Evolutionary conservation across 2,888 invertebrate species (phyloP).

Genomic region (Lycophotia porphyrea): DNA sequence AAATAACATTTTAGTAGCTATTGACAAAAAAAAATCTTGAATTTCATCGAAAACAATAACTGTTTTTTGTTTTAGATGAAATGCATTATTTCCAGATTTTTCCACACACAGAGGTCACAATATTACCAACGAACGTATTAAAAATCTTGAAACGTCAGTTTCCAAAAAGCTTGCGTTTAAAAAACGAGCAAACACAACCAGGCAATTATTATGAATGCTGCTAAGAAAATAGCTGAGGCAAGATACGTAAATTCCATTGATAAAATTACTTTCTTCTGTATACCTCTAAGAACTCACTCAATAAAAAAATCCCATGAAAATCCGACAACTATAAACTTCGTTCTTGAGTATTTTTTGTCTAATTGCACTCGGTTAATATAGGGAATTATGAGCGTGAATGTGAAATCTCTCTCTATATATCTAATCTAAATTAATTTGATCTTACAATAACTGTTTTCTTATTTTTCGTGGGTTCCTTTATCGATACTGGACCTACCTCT

Average conservation of each 20-base stretch:
- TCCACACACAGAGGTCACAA: background rate
- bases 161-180: background rate
- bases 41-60: too few species aligned
- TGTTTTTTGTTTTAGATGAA: too few species aligned
- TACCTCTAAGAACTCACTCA: background rate
- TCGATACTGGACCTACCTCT: too few species aligned
- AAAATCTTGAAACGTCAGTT: background rate
- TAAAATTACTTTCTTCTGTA: background rate
- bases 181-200: background rate
- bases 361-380: background rate
- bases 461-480: too few species aligned
- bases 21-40: too few species aligned
- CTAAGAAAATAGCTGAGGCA: background rate
- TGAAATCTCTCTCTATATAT: too few species aligned
- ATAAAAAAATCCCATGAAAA: background rate
- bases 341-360: background rate
- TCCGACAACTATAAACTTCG: background rate
- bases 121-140: background rate
- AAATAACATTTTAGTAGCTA: too few species aligned
- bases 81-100: too few species aligned
- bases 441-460: too few species aligned
- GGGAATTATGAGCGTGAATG: conserved; percentile 39
- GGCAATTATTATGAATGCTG: background rate
- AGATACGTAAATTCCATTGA: background rate
- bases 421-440: too few species aligned